Conservation (phyloP, 1,140 invertebrate species). For the Aethina tumida region DNA sequence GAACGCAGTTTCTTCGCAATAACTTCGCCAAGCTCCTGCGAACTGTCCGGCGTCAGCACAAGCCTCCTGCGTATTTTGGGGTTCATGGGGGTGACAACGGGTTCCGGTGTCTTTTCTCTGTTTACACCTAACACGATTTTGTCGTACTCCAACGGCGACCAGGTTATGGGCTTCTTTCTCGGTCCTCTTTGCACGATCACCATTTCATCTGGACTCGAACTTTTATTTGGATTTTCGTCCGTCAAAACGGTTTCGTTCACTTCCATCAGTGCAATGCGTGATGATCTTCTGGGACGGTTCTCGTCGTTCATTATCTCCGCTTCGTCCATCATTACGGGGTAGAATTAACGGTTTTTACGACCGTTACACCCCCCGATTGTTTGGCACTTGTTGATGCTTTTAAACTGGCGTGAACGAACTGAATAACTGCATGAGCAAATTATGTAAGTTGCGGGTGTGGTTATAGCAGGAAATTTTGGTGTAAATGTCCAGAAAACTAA, state of each 20-base stretch:
- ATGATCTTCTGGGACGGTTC: constrained; percentile 18
- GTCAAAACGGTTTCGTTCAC: constrained; percentile 18
- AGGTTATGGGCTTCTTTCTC: constrained; percentile 28
- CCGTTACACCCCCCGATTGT: constrained; percentile 4
- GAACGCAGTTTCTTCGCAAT: constrained; percentile 22
- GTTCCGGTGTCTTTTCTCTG: constrained; percentile 21
- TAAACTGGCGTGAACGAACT: no score
- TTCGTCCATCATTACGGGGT: constrained; percentile 15
- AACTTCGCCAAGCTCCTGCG: constrained; percentile 15
- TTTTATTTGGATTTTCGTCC: constrained; percentile 22
- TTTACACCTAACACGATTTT: constrained; percentile 13
- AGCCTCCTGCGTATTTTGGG: constrained; percentile 19
- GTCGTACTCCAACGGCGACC: constrained; percentile 32
- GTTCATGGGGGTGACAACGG: constrained; percentile 13
- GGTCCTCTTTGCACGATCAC: constrained; percentile 31
- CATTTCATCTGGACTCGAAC: constrained; percentile 28
- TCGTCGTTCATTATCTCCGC: constrained; percentile 10
- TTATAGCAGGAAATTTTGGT: no score
- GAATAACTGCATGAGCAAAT: no score
- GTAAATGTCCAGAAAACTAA: no score
- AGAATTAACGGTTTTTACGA: neutral
- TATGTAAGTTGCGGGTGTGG: no score
- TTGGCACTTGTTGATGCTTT: neutral
- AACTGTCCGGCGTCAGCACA: constrained; percentile 18
- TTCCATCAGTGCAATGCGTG: constrained; percentile 24